Base-by-base conservation (phyloP, 2,797 vertebrate species). In the Malacoctenus gilli region DNA sequence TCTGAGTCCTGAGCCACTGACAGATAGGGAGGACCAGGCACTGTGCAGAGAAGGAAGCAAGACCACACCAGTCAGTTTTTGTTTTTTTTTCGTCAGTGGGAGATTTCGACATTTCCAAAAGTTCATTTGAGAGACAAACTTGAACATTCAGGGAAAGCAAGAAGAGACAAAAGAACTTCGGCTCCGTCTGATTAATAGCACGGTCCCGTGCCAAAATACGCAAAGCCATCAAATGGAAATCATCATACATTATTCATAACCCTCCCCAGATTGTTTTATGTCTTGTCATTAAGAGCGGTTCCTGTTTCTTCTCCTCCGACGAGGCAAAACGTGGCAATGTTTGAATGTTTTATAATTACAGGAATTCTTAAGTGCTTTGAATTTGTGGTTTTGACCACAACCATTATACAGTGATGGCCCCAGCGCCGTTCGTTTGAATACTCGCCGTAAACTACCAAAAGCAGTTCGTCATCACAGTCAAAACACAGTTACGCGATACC, bases 1-100 rank as follows among this genome's bases (percentile, higher is more conserved):
- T 95, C 94, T 0, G 93, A 93, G 18, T 92, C 93, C 85, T 93
- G 95, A 82, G 85, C 91, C 87, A 98, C 93, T 8, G 94, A 95
- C 60, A 99, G 88, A 75, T 91, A 90, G 53, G 96, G 96, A 35
- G 89, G 93, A 61, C 95, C 95, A 68, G 95, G 95, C 77, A 99
- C 97, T 99, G 80, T 37, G 59, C 39, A 71, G 28, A 76, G 2
- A 60, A 43, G 75, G 4, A 66, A 25, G 68, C 2, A 47, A 71
- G 44, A 38, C 1, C 51, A 22, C 49, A 18, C 1, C 49, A 13
- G 44, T 46, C 42, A 44, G 49, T 58, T 31, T 12, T 1, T 40
- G 5, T 20, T 9, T 5, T 22, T 51, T 53, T 2, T 4, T 36
- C n/a, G n/a, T n/a, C n/a, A n/a, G n/a, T 4, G n/a, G 32, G 2